Evolutionary conservation across 2,113 vertebrate genomes (phyloP).

Genomic region (Alosa alosa): DNA sequence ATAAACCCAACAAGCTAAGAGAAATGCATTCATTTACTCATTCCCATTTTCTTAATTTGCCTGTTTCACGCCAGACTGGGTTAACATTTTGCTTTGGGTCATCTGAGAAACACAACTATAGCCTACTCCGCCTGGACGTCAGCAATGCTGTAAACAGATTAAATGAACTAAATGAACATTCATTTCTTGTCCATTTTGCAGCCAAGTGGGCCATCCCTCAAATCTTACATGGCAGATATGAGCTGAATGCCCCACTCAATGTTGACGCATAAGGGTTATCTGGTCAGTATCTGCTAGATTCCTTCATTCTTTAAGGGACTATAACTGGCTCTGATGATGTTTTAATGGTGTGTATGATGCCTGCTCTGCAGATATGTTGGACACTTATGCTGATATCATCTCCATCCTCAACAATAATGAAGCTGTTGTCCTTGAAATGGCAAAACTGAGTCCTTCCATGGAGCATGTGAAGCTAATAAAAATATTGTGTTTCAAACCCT

Average conservation of each 20-base stretch:
- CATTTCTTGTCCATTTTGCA: neutral
- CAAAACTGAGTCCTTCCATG: neutral
- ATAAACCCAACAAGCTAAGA: neutral
- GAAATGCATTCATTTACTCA: neutral
- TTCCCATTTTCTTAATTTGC: neutral
- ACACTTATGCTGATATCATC: neutral
- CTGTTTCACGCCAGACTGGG: neutral
- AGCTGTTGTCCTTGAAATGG: neutral
- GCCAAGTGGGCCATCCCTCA: neutral
- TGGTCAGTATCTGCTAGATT: neutral
- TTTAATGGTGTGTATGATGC: neutral
- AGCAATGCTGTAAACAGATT: neutral
- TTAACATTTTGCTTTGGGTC: neutral
- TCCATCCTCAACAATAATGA: neutral
- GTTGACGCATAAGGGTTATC: neutral
- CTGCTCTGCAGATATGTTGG: neutral
- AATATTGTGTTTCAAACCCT: neutral
- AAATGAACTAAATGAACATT: neutral
- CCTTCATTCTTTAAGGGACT: neutral
- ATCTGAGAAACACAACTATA: neutral
- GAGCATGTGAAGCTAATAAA: neutral
- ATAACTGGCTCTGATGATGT: neutral
- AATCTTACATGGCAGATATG: neutral
- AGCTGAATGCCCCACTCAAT: neutral
- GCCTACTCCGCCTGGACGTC: neutral